Evolutionary conservation across 92 coral and sea anemone genomes (phyloP).

Genomic region (Phenganax subtilis): DNA sequence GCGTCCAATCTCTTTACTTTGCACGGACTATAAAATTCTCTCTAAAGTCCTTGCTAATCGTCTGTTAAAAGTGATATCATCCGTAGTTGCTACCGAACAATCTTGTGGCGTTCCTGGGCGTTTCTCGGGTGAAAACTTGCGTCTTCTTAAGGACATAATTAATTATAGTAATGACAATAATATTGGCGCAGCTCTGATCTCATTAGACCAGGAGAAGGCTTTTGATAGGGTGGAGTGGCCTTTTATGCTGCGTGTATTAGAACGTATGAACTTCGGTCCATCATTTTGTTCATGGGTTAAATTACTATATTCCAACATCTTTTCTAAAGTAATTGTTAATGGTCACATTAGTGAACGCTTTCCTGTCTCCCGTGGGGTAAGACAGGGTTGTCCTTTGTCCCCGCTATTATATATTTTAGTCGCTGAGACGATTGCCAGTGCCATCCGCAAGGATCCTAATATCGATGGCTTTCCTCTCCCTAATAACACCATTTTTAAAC

Average conservation of each 20-base stretch:
- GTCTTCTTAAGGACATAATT: constrained; percentile 30
- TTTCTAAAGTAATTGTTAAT: constrained; percentile 11
- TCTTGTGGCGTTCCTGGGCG: constrained; percentile 47
- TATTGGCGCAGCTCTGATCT: constrained; percentile 35
- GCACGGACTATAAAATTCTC: constrained; percentile 50
- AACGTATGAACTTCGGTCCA: constrained; percentile 51
- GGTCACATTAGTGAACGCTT: constrained; percentile 12
- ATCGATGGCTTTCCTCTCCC: constrained; percentile 25
- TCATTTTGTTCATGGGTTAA: constrained; percentile 39
- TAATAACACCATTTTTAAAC: background rate
- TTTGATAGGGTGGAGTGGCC: constrained; percentile 54
- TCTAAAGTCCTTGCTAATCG: constrained; percentile 37
- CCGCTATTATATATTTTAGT: constrained; percentile 30
- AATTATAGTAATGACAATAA: background rate
- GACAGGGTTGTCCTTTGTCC: constrained; percentile 33
- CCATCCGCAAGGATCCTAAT: constrained; percentile 24
- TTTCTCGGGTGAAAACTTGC: constrained; percentile 37
- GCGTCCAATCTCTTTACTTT: constrained; percentile 54
- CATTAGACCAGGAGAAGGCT: constrained; percentile 58
- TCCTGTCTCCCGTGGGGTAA: constrained; percentile 23
- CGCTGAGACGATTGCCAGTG: constrained; percentile 36
- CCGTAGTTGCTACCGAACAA: constrained; percentile 46
- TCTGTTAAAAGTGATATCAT: constrained; percentile 27
- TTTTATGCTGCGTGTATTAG: constrained; percentile 31
- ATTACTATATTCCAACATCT: constrained; percentile 32